Percentiles rank a stretch among this genome's conserved stretches.
Evolutionary conservation across 2,888 invertebrate species (phyloP).

Genomic region (Nomada flava): DNA sequence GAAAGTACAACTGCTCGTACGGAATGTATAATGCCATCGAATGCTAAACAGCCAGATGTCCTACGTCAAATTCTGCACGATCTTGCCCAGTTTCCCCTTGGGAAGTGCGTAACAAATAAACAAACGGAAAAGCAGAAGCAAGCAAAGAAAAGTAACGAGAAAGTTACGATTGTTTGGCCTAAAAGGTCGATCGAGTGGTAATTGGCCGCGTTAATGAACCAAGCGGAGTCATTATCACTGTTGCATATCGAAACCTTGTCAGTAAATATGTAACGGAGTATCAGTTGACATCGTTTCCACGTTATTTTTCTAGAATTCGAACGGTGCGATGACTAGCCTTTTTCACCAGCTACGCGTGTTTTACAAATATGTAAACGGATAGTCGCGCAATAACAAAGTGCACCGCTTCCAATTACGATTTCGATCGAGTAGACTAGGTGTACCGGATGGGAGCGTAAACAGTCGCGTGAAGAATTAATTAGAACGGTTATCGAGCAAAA

Average conservation of each 20-base stretch:
- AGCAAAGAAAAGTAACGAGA: too few relatives aligned
- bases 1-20: constrained; percentile 11
- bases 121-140: too few relatives aligned
- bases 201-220: background rate
- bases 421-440: background rate
- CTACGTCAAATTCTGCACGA: background rate
- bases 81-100: too few relatives aligned
- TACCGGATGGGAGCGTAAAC: background rate
- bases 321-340: too few relatives aligned
- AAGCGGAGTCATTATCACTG: background rate
- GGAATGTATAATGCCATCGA: background rate
- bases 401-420: constrained; percentile 1
- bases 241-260: background rate
- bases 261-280: background rate
- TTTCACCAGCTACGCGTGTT: too few relatives aligned
- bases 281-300: background rate
- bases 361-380: background rate
- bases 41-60: background rate
- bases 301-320: too few relatives aligned
- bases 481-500: constrained; percentile 3
- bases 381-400: background rate
- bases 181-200: background rate
- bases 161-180: too few relatives aligned
- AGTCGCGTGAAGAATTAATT: constrained; percentile 27
- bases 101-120: too few relatives aligned